A percentile compares a stretch with the other conserved stretches of the same genome.
Conservation (phyloP, 2,797 vertebrate genomes). For the Carapus acus region DNA sequence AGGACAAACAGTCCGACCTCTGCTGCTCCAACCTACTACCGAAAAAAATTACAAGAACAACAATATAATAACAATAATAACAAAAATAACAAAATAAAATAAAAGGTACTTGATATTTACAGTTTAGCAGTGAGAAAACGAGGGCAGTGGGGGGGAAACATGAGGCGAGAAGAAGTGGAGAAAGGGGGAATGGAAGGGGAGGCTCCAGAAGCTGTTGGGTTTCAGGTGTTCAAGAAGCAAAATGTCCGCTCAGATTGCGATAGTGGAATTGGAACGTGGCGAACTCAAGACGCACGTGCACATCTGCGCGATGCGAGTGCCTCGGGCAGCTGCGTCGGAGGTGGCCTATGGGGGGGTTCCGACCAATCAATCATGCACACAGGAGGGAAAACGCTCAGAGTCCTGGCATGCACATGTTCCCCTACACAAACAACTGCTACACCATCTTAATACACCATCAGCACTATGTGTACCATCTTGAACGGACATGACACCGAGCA, state of each 20-base stretch:
- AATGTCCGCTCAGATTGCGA: slow-evolving; percentile 52
- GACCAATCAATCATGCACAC: slow-evolving; percentile 13
- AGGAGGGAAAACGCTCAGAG: slow-evolving; percentile 13
- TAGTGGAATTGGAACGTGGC: slow-evolving; percentile 41
- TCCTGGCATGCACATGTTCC: slow-evolving; percentile 7
- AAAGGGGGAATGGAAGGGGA: slow-evolving; percentile 42
- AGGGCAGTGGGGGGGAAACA: slow-evolving; percentile 41
- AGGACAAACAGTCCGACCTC: slow-evolving; percentile 67
- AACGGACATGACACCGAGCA: slow-evolving; percentile 10
- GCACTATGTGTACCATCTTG: slow-evolving; percentile 14
- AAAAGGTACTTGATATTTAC: slow-evolving; percentile 83
- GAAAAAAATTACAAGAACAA: slow-evolving; percentile 73
- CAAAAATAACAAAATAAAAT: slow-evolving; percentile 69
- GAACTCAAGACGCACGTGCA: slow-evolving; percentile 51
- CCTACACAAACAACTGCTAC: slow-evolving; percentile 15
- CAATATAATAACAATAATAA: slow-evolving; percentile 75
- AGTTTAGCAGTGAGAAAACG: slow-evolving; percentile 71
- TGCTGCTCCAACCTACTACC: slow-evolving; percentile 68
- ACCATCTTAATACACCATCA: no score
- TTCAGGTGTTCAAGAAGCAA: slow-evolving; percentile 43
- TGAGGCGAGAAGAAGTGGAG: no score
- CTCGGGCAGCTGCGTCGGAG: no score
- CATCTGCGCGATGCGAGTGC: slow-evolving; percentile 25
- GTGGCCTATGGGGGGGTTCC: slow-evolving; percentile 7
- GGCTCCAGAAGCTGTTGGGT: slow-evolving; percentile 61